Conservation (phyloP, 2,113 vertebrate genomes). For the Malurus elegans region DNA sequence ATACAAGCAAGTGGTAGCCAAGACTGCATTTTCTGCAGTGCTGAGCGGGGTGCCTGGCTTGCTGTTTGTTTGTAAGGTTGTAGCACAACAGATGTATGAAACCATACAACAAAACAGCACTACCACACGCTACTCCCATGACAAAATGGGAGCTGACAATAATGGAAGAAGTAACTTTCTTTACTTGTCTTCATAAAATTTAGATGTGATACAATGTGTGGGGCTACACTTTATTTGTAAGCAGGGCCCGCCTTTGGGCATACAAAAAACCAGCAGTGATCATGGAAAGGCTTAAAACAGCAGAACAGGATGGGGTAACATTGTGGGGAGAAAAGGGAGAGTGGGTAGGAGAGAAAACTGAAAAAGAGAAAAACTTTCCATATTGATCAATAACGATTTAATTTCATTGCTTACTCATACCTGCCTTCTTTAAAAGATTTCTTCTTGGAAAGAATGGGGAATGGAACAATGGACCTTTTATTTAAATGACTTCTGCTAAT, state of each 20-base stretch:
- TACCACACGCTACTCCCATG: too few species aligned
- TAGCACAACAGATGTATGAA: background rate
- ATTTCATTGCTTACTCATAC: background rate
- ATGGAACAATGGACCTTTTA: background rate
- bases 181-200: background rate
- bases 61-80: background rate
- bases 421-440: background rate
- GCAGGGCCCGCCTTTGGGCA: background rate
- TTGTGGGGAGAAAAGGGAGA: background rate
- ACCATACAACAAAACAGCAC: accelerated
- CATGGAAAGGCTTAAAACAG: background rate
- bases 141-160: background rate
- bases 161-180: background rate
- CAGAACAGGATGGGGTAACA: background rate
- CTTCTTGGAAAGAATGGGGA: background rate
- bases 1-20: background rate
- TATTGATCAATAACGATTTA: background rate
- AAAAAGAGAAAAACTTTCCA: background rate
- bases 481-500: background rate
- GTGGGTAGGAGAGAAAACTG: background rate
- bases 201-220: accelerated
- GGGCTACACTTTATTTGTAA: background rate
- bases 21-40: background rate
- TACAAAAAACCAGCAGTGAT: background rate
- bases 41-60: background rate